Base-by-base conservation (phyloP, 2,888 invertebrate genomes). In the Sarcophaga caerulescens region DNA sequence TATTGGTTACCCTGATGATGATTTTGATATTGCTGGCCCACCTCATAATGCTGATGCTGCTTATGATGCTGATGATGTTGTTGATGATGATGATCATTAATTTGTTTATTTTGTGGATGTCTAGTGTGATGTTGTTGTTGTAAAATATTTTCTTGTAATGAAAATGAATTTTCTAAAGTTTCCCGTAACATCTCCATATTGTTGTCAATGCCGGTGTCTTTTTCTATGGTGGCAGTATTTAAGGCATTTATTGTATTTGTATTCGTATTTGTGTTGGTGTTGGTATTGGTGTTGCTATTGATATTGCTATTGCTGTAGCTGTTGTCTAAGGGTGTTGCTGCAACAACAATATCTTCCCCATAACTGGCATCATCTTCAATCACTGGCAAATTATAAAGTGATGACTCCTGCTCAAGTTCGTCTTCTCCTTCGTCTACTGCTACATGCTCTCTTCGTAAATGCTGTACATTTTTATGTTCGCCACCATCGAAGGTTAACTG, bases 171-270 rank as follows among this genome's bases (percentile, higher is more conserved):
- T n/a, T 76, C 35, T 71, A 70, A 44, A 65, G 23, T 84, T 63
- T 47, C 70, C 80, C 75, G 75, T 65, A 75, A 70, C 65, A 80
- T 66, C 63, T 73, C 71, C 73, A 59, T 80, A 75, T 68, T 35
- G 44, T 57, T 75, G 66, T 52, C 52, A 17, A 17, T 52, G 3
- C 4, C 52, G 4, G 68, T 62, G 17, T 85, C 73, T 69, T 62
- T 76, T 68, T 69, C 52, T 81, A 59, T 84, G 86, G 86, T 84
- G 86, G 86, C 85, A 87, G 82, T 87, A 81, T 85, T 85, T 86
- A 86, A 84, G 84, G 86, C 84, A 86, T 86, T 86, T 74, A 60
- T 77, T 70, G 65, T 76, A 44, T 76, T 35, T 81, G 69, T 69
- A 70, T 62, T 74, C 52, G 71, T 71, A 52, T 14, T 71, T 52